phyloP scores from a whole-genome alignment of 1,140 invertebrate species.

The Trinorchestia longiramus region DNA sequence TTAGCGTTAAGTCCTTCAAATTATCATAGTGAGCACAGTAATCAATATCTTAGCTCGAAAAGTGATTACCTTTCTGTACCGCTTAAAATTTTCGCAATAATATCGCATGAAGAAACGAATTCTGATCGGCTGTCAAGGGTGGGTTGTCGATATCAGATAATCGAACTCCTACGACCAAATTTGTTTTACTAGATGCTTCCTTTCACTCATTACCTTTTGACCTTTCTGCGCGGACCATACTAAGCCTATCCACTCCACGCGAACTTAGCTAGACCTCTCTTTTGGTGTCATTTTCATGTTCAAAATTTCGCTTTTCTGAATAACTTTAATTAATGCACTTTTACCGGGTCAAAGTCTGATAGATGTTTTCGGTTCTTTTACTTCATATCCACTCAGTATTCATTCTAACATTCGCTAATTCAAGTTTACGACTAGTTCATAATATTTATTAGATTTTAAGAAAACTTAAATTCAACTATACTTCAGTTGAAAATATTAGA shows the following conservation, averaged over 20 bases:
- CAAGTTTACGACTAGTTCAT: background rate
- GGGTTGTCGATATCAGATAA: background rate
- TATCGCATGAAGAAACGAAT: background rate
- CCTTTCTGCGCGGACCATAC: background rate
- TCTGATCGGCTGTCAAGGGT: background rate
- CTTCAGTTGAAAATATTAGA: background rate
- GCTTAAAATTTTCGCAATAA: background rate
- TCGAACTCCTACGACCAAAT: conserved; percentile 16
- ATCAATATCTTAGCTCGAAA: background rate
- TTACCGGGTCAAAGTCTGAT: background rate
- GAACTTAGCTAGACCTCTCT: background rate
- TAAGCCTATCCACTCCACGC: background rate
- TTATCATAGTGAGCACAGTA: background rate
- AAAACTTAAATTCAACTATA: background rate
- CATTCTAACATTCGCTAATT: background rate
- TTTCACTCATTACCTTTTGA: background rate
- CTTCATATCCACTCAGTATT: background rate
- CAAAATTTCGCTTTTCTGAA: background rate
- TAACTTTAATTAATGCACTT: background rate
- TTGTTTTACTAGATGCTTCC: background rate
- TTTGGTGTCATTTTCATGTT: background rate
- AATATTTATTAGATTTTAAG: background rate
- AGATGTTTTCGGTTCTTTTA: background rate
- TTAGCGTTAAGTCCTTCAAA: background rate
- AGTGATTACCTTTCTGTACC: background rate